Percentiles rank a stretch among this genome's conserved stretches.
Conservation (phyloP, 30 jellyfish, hydroid and myxozoan species). For the Turritopsis dohrnii region DNA sequence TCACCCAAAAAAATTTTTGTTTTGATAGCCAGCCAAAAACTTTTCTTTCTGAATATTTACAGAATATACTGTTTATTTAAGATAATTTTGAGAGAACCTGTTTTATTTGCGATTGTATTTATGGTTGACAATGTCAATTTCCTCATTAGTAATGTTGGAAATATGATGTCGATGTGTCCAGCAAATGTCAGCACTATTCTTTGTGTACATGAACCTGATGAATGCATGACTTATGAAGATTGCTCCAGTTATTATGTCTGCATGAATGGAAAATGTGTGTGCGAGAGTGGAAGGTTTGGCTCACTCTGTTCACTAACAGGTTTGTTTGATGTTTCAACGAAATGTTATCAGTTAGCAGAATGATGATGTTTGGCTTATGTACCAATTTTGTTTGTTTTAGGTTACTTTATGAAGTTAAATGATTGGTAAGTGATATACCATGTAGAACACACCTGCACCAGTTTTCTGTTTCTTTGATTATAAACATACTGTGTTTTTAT, state of each 20-base stretch:
- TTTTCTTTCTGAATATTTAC: no score
- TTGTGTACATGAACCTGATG: slow-evolving; percentile 35
- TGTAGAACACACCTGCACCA: neutral
- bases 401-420: neutral
- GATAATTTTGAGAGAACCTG: no score
- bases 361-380: no score
- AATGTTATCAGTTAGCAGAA: no score
- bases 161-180: slow-evolving; percentile 33
- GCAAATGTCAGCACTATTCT: slow-evolving; percentile 63
- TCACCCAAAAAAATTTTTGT: no score
- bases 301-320: neutral
- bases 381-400: neutral
- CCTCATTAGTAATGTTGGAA: neutral
- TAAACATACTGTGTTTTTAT: neutral
- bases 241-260: slow-evolving; percentile 4
- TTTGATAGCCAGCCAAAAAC: no score
- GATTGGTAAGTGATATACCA: neutral
- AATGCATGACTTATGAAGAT: neutral
- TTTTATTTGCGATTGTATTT: no score
- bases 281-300: slow-evolving; percentile 9
- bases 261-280: slow-evolving; percentile 3
- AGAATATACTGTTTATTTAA: no score
- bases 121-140: neutral
- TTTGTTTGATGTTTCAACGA: no score
- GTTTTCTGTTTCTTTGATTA: neutral